Base-by-base conservation (phyloP, 2,113 vertebrate genomes). In the Dasyornis broadbenti region DNA sequence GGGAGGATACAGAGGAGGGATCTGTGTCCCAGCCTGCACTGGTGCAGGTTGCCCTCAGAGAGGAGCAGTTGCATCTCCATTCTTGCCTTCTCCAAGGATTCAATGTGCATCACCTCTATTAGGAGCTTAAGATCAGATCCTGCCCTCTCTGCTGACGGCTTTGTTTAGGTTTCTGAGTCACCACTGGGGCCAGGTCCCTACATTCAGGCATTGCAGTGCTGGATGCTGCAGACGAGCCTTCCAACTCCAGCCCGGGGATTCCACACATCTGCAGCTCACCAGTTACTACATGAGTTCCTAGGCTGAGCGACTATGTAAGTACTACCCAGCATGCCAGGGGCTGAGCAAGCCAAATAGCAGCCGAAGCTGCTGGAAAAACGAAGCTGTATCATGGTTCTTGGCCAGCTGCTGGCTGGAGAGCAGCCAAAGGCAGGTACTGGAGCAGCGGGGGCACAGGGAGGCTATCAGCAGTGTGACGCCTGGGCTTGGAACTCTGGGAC, bases 81-180 rank as follows among this genome's bases (percentile, higher is more conserved):
- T 82, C 71, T 50, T 77, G 68, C 33, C 14, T 90, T 53, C 59
- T 92, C 63, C 64, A 53, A 85, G 45, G 90, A 92, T 42, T 94
- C 50, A 50, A 8, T 90, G 66, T 92, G 88, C 59, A 65, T 86
- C 82, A 90, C 45, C 64, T 94, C 42, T 59, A 59, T 80, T 92
- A 88, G 19, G 45, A 94, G 82, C 30, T 86, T 88, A 93, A 1
- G 1, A 47, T 33, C 39, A 90, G 60, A 53, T 53, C 82, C 90
- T 86, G 78, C 73, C 90, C 75, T 93, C 61, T 54, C 42, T 37
- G 35, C 57, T 88, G 69, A 39, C 42, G 7, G 53, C 60, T 89
- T 72, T 47, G 33, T 56, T 91, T 57, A 73, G n/a, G 68, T 77
- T 63, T 85, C 73, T 95, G 92, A 94, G 66, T 96, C 92, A 96